Evolutionary conservation across 2,888 invertebrate genomes (phyloP), one percentile per base, ranked within the genome.

Genomic region (Drosophila fungiperda): DNA sequence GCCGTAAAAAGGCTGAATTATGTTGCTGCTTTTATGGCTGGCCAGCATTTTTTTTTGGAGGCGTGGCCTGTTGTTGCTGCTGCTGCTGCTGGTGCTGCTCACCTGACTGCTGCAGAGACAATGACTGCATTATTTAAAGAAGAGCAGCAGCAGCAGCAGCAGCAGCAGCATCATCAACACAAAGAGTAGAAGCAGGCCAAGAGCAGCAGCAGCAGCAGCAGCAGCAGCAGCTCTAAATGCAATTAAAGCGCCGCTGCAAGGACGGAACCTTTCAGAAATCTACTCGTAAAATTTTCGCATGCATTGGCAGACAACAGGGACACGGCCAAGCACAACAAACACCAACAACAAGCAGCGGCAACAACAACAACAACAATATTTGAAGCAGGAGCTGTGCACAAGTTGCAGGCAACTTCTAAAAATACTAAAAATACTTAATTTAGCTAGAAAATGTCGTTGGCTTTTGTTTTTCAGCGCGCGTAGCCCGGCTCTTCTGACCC

Each of bases 401-500:
- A 87, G 68, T 73, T 79, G 66, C 76, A 68, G 81, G 68, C 77
- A 83, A 82, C 70, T 89, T 73, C 83, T 75, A 87, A 86, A 88
- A 87, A 89, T 85, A 83, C 80, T 85, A 87, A 83, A 87, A 88
- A 90, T 88, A 88, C 90, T 87, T 87, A 90, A 90, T 87, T 88
- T 89, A 85, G 87, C 85, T 87, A 76, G 68, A 87, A 85, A 89
- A 85, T 85, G 88, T 89, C 85, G 82, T 68, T 87, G 73, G 88
- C 88, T 85, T 89, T 85, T 85, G 82, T 84, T 87, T 84, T 71
- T 73, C 68, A 66, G 67, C 58, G 61, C 76, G 80, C 82, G 72
- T 69, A 79, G 73, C 74, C 15, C 45, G 23, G 23, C 15, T 15
- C 5, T n/a, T 35, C 26, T 20, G 17, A 1, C 26, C 3, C n/a